Base-by-base conservation (phyloP, 1,140 invertebrate genomes). In the Periplaneta americana region DNA sequence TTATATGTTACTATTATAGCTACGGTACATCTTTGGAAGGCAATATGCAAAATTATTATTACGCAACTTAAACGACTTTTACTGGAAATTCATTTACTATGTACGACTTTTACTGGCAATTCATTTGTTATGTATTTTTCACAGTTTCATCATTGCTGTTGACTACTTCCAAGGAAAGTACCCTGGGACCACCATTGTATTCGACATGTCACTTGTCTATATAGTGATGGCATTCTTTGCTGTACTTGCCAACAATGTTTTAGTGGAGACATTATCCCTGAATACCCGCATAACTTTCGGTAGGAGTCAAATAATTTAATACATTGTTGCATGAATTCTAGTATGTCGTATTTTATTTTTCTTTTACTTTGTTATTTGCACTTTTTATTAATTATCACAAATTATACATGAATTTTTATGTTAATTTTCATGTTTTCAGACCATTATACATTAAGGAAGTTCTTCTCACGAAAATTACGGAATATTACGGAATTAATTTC, bases 171-270 rank as follows among this genome's bases (percentile, higher is more conserved):
- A 97, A 90, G 89, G 90, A 1, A 91, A 94, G 75, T 98, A 96
- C 88, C 95, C 96, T 1, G 92, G 92, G 22, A 93, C 94, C 0
- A 95, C 95, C 0, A 95, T 98, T 80, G 93, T 97, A 83, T 96
- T 97, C 87, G 96, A 98, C 87, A 97, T 98, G 94, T 96, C 95
- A 22, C 91, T 96, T 37, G 95, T 97, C 34, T 98, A 97, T 86
- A 97, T 98, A 83, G 90, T 94, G 17, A 93, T 95, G 82, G 96
- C 96, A 34, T 96, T 97, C 84, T 91, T 95, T 36, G 95, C 96
- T 22, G 96, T 98, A 1, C 89, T 96, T 79, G 91, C 94, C 34
- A 98, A 97, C 86, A 98, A 97, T 86, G 88, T 97, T 36, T 87
- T 98, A 5, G 92, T 98, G 0, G 95, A 97, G 85, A 90, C 94